These are phyloP conservation scores for Macropodus opercularis DNA, from an alignment of 2,797 vertebrate species.

Conservation along the genomic window DNA sequence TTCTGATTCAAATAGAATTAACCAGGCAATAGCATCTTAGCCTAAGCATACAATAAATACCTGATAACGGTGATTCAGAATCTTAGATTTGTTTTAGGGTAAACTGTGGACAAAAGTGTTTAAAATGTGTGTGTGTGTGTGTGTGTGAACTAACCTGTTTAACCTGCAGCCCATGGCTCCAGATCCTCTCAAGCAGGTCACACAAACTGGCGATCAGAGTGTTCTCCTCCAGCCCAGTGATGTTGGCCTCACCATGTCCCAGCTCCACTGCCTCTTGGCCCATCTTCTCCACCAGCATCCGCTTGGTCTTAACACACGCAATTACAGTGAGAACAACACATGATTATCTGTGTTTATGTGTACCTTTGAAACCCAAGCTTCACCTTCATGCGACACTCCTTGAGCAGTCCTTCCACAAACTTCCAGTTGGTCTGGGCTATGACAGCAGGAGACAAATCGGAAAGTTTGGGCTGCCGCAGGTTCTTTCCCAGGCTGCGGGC, in stretches of 20 bases:
- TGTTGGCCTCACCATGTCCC: slow-evolving; percentile 92
- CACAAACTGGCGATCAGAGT: slow-evolving; percentile 93
- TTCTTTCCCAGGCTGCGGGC: slow-evolving; percentile 90
- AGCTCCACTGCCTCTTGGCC: slow-evolving; percentile 93
- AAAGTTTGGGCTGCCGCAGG: slow-evolving; percentile 91
- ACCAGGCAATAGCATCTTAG: slow-evolving; percentile 12
- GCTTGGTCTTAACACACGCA: slow-evolving; percentile 85
- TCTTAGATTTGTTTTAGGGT: too few species aligned
- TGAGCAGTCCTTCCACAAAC: slow-evolving; percentile 93
- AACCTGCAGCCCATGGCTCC: slow-evolving; percentile 93
- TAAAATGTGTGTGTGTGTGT: slow-evolving; percentile 1
- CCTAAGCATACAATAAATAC: slow-evolving; percentile 11
- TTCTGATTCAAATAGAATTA: slow-evolving; percentile 6
- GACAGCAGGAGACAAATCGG: slow-evolving; percentile 92
- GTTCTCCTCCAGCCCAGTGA: slow-evolving; percentile 94
- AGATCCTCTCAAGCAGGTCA: slow-evolving; percentile 93
- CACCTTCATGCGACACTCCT: slow-evolving; percentile 96
- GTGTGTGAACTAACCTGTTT: slow-evolving; percentile 84
- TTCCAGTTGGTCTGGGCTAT: slow-evolving; percentile 96
- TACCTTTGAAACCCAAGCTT: not conserved
- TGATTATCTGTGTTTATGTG: not conserved
- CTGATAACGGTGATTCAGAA: slow-evolving; percentile 3
- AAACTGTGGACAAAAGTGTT: too few species aligned
- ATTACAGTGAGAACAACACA: not conserved
- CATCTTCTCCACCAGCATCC: slow-evolving; percentile 97